A percentile compares a stretch with the other conserved stretches of the same genome.
phyloP scores from a whole-genome alignment of 2,797 vertebrate species.

The Centroberyx gerrardi region DNA sequence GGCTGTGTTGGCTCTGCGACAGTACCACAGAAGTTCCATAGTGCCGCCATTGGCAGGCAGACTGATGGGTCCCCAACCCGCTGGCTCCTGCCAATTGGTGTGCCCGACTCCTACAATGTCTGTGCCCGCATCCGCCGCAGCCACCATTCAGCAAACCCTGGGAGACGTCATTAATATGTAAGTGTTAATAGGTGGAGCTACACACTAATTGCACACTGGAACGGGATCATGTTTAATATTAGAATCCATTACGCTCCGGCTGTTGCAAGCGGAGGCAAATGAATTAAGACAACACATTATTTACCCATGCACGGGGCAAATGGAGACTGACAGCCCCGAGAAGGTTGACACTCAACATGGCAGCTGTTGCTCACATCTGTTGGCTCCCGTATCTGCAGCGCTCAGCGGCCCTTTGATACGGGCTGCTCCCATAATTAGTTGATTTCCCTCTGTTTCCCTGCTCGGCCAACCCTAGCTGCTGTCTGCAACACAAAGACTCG shows the following conservation, averaged over 20 bases:
- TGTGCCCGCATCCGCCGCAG: slow-evolving; percentile 5
- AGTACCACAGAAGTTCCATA: slow-evolving; percentile 67
- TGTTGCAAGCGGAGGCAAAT: slow-evolving; percentile 77
- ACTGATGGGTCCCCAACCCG: slow-evolving; percentile 63
- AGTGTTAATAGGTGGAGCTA: slow-evolving; percentile 83
- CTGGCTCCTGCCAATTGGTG: slow-evolving; percentile 59
- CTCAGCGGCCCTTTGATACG: slow-evolving; percentile 72
- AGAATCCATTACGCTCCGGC: slow-evolving; percentile 78
- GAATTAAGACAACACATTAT: slow-evolving; percentile 84
- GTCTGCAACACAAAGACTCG: slow-evolving; percentile 46
- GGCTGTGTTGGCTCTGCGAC: slow-evolving; percentile 51
- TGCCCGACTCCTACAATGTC: slow-evolving; percentile 40
- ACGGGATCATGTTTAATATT: slow-evolving; percentile 79
- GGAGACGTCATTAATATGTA: slow-evolving; percentile 77
- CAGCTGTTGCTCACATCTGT: slow-evolving; percentile 85
- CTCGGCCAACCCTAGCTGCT: slow-evolving; percentile 46
- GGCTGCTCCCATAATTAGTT: slow-evolving; percentile 68
- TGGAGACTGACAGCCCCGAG: slow-evolving; percentile 75
- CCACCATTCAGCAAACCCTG: slow-evolving; percentile 55
- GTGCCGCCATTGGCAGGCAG: slow-evolving; percentile 58
- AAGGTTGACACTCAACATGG: slow-evolving; percentile 76
- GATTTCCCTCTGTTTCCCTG: slow-evolving; percentile 59
- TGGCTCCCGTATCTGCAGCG: slow-evolving; percentile 58
- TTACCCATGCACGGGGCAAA: slow-evolving; percentile 75
- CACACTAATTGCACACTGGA: slow-evolving; percentile 81